A percentile compares a stretch with the other conserved stretches of the same genome.
Conservation (phyloP, 1,140 invertebrate genomes). For the Megalopta genalis region DNA sequence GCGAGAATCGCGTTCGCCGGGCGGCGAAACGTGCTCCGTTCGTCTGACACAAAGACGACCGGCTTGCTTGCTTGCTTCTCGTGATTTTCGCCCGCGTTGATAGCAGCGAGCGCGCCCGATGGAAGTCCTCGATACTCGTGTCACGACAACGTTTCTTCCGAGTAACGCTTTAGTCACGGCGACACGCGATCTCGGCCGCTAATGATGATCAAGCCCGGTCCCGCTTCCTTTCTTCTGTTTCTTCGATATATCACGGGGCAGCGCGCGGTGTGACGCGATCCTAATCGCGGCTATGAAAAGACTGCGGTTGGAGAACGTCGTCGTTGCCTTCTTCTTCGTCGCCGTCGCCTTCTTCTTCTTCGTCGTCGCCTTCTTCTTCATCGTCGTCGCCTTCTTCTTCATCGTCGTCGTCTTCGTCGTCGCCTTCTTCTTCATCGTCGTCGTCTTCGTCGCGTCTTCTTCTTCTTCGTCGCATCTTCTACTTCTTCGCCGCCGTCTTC, state of each 20-base stretch:
- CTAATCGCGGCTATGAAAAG: slow-evolving; percentile 8
- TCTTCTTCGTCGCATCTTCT: no score
- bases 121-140: slow-evolving; percentile 24
- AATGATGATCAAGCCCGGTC: slow-evolving; percentile 4
- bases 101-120: neutral
- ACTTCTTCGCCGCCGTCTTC: no score
- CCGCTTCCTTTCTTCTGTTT: neutral
- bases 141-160: slow-evolving; percentile 24
- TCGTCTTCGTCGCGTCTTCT: no score
- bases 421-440: no score
- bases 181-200: slow-evolving; percentile 16
- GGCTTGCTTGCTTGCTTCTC: no score
- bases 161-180: neutral
- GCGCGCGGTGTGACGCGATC: slow-evolving; percentile 8
- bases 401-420: no score
- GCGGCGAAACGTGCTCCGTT: neutral
- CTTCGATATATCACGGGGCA: neutral
- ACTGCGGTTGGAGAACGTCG: slow-evolving; percentile 5
- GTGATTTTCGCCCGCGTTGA: neutral
- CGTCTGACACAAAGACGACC: neutral
- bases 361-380: no score
- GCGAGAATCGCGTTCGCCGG: neutral
- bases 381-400: no score
- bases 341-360: no score
- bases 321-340: no score